Evolutionary conservation across 2,113 vertebrate genomes (phyloP).

Genomic region (Gadus chalcogrammus): DNA sequence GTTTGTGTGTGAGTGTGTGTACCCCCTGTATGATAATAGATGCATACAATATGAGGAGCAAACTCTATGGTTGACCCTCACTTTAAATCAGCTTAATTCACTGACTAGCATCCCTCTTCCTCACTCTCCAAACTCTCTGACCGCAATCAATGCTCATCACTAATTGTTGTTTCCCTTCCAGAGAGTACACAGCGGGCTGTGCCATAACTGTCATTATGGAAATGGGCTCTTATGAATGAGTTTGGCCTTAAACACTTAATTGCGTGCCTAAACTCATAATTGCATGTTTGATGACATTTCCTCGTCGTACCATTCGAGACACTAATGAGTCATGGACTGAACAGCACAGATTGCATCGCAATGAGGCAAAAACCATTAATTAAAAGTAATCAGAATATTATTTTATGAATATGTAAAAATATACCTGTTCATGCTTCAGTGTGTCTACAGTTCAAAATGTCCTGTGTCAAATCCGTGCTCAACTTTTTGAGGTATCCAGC

Average conservation of each 20-base stretch:
- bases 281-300: background rate
- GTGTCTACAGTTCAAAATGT: too few relatives aligned
- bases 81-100: background rate
- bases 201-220: conserved; percentile 60
- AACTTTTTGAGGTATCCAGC: too few relatives aligned
- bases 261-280: background rate
- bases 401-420: too few relatives aligned
- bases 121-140: conserved; percentile 15
- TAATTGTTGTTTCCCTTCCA: conserved; percentile 50
- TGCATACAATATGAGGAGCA: background rate
- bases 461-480: too few relatives aligned
- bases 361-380: conserved; percentile 25
- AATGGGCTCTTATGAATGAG: conserved; percentile 45
- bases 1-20: conserved; percentile 6
- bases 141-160: background rate
- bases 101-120: background rate
- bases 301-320: too few relatives aligned
- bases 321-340: too few relatives aligned
- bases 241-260: conserved; percentile 9
- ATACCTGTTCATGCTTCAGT: too few relatives aligned
- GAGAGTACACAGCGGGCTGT: conserved; percentile 40
- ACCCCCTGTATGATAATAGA: background rate
- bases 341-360: background rate
- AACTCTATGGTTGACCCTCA: too few relatives aligned
- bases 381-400: conserved; percentile 1